Conservation (phyloP, 2,113 vertebrate species). For the Budorcas taxicolor region DNA sequence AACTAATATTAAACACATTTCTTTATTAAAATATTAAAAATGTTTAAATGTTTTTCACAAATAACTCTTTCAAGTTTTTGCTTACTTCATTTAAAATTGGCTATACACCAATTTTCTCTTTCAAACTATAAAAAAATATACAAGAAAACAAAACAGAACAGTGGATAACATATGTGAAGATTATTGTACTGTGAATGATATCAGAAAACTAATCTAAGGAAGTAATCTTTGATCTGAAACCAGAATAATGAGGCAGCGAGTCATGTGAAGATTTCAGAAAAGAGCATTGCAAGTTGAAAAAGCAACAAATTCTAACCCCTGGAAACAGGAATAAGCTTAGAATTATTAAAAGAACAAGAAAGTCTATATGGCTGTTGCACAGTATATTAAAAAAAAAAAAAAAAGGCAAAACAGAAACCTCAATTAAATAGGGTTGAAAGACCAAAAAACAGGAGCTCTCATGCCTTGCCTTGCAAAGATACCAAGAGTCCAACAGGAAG, state of each 20-base stretch:
- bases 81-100: background rate
- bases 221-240: background rate
- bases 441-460: background rate
- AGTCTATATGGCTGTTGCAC: background rate
- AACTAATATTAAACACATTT: background rate
- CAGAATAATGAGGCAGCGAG: background rate
- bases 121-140: background rate
- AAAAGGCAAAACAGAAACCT: background rate
- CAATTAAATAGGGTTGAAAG: background rate
- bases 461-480: background rate
- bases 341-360: background rate
- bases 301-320: background rate
- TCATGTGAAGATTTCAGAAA: background rate
- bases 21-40: background rate
- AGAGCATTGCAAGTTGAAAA: background rate
- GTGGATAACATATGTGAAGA: fast-evolving
- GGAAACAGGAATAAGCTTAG: background rate
- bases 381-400: background rate
- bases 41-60: background rate
- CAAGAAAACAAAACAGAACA: background rate
- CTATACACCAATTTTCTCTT: background rate
- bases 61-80: background rate
- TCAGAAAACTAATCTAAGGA: background rate
- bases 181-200: background rate
- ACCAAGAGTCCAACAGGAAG: background rate